Evolutionary conservation across 1,140 invertebrate genomes (phyloP).

Genomic region (Phenacoccus solenopsis): DNA sequence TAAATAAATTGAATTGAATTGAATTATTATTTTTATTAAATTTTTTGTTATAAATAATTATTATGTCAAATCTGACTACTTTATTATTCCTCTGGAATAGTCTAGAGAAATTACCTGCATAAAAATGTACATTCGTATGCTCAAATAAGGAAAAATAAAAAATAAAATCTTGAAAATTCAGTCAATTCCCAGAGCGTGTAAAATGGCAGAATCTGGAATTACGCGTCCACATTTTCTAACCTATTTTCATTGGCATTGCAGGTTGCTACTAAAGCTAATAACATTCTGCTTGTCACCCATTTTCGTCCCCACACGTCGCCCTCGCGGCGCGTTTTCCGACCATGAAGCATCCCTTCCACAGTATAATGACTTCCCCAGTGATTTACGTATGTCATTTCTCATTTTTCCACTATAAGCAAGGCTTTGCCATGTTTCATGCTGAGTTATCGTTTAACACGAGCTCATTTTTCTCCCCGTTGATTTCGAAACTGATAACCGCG

Average conservation of each 20-base stretch:
- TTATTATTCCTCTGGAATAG: too few relatives aligned
- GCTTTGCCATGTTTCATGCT: constrained; percentile 8
- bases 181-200: too few relatives aligned
- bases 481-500: neutral
- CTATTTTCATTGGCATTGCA: neutral
- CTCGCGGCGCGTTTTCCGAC: neutral
- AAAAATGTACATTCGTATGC: too few relatives aligned
- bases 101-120: too few relatives aligned
- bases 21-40: too few relatives aligned
- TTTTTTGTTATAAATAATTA: too few relatives aligned
- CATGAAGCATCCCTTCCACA: neutral
- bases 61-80: too few relatives aligned
- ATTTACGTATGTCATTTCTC: constrained; percentile 12
- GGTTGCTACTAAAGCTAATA: neutral
- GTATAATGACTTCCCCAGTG: constrained; percentile 6
- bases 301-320: neutral
- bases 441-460: neutral
- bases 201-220: too few relatives aligned
- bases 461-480: constrained; percentile 5
- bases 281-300: neutral
- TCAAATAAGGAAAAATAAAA: too few relatives aligned
- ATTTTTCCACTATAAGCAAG: constrained; percentile 7
- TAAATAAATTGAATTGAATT: too few relatives aligned
- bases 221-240: too few relatives aligned
- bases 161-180: too few relatives aligned